Conservation (phyloP, 2,113 vertebrate species). For the Aphyosemion australe region DNA sequence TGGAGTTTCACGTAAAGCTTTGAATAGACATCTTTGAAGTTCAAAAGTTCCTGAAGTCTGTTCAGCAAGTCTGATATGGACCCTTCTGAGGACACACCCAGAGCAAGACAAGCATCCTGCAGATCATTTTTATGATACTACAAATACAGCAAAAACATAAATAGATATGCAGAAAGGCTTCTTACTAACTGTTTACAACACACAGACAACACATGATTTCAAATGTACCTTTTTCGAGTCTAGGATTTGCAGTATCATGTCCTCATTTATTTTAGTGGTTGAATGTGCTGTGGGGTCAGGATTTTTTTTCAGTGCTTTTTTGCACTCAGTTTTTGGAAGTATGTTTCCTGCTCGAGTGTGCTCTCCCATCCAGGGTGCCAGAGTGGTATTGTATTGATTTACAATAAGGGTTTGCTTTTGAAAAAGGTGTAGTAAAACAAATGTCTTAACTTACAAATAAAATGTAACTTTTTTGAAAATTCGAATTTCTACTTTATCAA, state of each 20-base stretch:
- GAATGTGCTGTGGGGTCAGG: neutral
- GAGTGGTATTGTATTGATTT: neutral
- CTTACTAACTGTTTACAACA: neutral
- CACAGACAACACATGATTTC: neutral
- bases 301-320: neutral
- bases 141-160: neutral
- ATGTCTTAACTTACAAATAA: too few relatives aligned
- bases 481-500: neutral
- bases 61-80: too few relatives aligned
- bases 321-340: neutral
- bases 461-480: too few relatives aligned
- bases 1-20: too few relatives aligned
- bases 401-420: conserved; percentile 11
- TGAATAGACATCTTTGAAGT: too few relatives aligned
- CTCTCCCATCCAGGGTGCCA: too few relatives aligned
- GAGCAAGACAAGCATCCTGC: neutral
- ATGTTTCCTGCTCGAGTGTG: neutral
- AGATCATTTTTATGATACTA: neutral
- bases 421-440: neutral
- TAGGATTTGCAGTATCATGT: neutral
- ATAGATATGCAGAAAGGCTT: neutral
- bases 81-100: neutral
- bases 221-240: neutral
- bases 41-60: too few relatives aligned
- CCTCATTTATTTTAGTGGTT: neutral